A percentile compares a stretch with the other conserved stretches of the same genome.
These are phyloP conservation scores for Eutolmus rufibarbis DNA, from an alignment of 2,888 invertebrate genomes.

Conservation along the genomic window DNA sequence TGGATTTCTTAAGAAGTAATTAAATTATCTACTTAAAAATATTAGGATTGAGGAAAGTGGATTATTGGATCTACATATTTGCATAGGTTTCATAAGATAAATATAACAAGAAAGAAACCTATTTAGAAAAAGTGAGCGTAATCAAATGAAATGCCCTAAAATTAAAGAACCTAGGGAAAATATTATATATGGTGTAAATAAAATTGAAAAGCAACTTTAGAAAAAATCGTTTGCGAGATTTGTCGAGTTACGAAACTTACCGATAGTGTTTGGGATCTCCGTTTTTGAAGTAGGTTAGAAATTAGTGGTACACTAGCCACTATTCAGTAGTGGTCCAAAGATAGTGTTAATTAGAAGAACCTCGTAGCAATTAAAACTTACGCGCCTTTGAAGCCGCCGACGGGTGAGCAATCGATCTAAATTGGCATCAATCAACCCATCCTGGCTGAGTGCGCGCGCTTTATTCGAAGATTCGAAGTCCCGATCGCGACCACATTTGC, in stretches of 20 bases:
- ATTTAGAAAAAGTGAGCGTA: no score
- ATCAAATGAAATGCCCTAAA: no score
- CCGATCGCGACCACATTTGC: not conserved
- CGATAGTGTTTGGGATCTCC: not conserved
- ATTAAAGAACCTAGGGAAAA: no score
- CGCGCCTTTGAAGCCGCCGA: not conserved
- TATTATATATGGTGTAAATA: no score
- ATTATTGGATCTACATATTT: no score
- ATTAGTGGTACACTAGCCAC: not conserved
- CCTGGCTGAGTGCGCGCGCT: not conserved
- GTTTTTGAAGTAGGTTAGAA: not conserved
- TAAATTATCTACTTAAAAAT: no score
- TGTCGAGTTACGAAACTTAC: not conserved
- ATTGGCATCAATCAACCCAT: not conserved
- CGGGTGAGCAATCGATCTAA: not conserved
- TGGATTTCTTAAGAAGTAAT: no score
- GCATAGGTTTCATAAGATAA: no score
- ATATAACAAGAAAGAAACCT: no score
- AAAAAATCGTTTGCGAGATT: not conserved
- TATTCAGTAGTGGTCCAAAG: not conserved
- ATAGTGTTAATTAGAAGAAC: constrained; percentile 3
- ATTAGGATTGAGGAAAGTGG: no score
- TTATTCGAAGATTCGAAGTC: not conserved
- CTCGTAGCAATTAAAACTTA: not conserved
- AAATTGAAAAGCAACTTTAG: not conserved